Evolutionary conservation across 2,888 invertebrate species (phyloP), one percentile per base, ranked within the genome.

Genomic region (Plebejus argus): DNA sequence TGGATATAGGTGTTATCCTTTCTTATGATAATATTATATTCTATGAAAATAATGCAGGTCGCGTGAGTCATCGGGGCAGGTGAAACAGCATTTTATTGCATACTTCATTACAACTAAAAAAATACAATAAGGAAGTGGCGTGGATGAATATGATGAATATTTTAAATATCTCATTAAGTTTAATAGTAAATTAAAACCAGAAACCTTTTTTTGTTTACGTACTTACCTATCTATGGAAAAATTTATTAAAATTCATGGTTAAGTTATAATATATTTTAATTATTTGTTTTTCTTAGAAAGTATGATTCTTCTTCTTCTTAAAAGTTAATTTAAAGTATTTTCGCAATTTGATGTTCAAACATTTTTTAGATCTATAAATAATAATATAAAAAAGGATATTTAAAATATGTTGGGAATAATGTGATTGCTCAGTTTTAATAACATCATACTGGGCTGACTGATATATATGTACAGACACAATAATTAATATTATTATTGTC

Each of bases 121-220:
- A 66, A 15, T 66, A 1, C 66, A 66, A 66, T 28, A 33, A 66
- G 66, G 66, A 66, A 66, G 28, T 66, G 1, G 66, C 28, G 28
- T 33, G 28, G 5, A 66, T 33, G 66, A 66, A 66, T 66, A 66
- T 61, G 12, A 61, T 61, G 58, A 58, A 58, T 58, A 58, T 20
- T 58, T 58, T 7, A 20, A 8, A 20, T 15, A 33, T 28, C 23
- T 61, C 2, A 66, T 66, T 66, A 66, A 12, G 12, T 66, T 28
- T 28, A 66, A 15, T 66, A 28, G 15, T 15, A 66, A 66, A 66
- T 66, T 66, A 28, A 28, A 66, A 66, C 15, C 28, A 66, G 5
- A 33, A 66, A 6, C 3, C 3, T n/a, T 2, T 20, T 61, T 53
- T 53, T 45, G 45, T 45, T 39, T 45, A 45, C 45, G 3, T 53